phyloP scores from a whole-genome alignment of 1,140 invertebrate genomes.

The Mesaphorura yosii region DNA sequence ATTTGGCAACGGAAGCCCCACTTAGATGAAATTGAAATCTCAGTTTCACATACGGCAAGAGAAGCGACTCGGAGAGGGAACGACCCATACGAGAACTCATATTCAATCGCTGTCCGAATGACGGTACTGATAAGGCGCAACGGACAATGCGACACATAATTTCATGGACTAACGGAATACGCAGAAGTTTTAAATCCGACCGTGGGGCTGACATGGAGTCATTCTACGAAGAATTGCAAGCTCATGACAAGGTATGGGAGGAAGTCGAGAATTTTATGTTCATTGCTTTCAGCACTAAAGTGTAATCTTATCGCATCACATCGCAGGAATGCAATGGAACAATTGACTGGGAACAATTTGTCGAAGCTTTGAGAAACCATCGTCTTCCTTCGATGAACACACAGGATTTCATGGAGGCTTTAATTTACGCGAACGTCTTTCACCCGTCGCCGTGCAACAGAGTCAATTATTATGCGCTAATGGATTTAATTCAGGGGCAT shows the following conservation, averaged over 20 bases:
- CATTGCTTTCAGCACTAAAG: neutral
- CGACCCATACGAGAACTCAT: conserved; percentile 24
- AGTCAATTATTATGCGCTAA: conserved; percentile 21
- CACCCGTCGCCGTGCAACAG: conserved; percentile 22
- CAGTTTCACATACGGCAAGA: conserved; percentile 18
- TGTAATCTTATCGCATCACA: conserved; percentile 1
- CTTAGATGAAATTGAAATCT: neutral
- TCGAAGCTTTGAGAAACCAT: neutral
- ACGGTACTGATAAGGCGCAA: conserved; percentile 10
- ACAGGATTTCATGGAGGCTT: conserved; percentile 18
- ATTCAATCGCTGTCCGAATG: conserved; percentile 25
- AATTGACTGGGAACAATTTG: conserved; percentile 22
- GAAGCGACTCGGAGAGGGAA: conserved; percentile 11
- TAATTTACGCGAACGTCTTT: conserved; percentile 20
- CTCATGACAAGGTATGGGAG: conserved; percentile 1
- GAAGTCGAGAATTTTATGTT: conserved; percentile 3
- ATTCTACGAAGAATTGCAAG: conserved; percentile 22
- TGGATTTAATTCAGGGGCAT: conserved; percentile 26
- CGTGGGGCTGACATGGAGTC: conserved; percentile 15
- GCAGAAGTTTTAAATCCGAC: conserved; percentile 16
- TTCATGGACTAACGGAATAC: conserved; percentile 17
- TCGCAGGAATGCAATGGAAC: conserved; percentile 20
- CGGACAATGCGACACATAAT: conserved; percentile 19
- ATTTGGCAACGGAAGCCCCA: too few species aligned
- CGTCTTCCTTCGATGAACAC: conserved; percentile 5